Base-by-base conservation (phyloP, 2,113 vertebrate species). In the Sylvia atricapilla region DNA sequence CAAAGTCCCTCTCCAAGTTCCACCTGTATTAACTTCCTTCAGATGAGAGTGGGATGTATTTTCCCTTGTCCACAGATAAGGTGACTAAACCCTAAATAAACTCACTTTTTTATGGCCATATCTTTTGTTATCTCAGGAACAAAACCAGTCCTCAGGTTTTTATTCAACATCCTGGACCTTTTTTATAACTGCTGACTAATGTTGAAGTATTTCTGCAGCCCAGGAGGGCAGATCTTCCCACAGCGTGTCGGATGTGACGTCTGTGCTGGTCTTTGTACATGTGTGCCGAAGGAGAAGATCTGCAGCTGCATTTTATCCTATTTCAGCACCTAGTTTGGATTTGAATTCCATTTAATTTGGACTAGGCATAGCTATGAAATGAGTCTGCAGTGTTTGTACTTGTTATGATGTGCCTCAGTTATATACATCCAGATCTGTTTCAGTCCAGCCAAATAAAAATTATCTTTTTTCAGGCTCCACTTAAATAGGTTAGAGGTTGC, bases 291-390 rank as follows among this genome's bases (percentile, higher is more conserved):
- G 69, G 64, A 82, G 35, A n/a, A 53, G 62, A 52, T 69, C 10
- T 9, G n/a, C 94, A 90, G 75, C 68, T 90, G 73, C 67, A 30
- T 89, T 87, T 93, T 49, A 24, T 64, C 87, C 86, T 70, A 41
- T 91, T 95, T 92, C 87, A 94, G 81, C 92, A 76, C 81, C 84
- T 82, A 91, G 84, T 91, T 93, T 91, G 89, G 93, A 79, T 96
- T 87, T 94, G 94, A 94, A 79, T 89, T 87, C 41, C 66, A 49
- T 52, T 94, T 41, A 33, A 84, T 95, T 93, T 95, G 91, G 84
- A 91, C 24, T 20, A 73, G 83, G 70, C 84, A 94, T 93, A 93
- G 87, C 77, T 96, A 15, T 15, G 49, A 56, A 89, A 53, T 94
- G 89, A 94, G 77, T 84, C 84, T 82, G 69, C 87, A 52, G 62